Evolutionary conservation across 2,113 vertebrate species (phyloP).

Genomic region (Nibea albiflora): DNA sequence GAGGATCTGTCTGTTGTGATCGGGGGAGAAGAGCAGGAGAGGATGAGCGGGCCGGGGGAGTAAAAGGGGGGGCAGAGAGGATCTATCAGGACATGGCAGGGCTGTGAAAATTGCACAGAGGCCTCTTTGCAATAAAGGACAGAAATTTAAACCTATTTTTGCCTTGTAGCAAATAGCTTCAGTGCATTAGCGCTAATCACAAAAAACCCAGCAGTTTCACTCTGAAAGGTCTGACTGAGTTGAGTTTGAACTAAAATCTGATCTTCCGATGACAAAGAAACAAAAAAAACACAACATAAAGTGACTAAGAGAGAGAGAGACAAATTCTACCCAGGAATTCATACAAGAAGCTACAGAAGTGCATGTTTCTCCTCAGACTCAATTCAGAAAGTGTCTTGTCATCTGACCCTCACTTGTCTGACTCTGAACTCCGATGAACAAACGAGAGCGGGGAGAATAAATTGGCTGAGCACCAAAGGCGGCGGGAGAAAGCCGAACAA

Average conservation of each 20-base stretch:
- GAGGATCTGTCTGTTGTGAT: constrained; percentile 77
- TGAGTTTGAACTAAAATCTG: constrained; percentile 8
- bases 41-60: constrained; percentile 45
- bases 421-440: constrained; percentile 14
- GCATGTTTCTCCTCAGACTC: neutral
- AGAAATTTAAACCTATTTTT: constrained; percentile 52
- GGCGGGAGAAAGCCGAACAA: constrained; percentile 56
- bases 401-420: constrained; percentile 38
- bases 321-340: constrained; percentile 1
- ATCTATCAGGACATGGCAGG: constrained; percentile 58
- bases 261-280: constrained; percentile 11
- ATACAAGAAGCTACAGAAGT: neutral
- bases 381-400: constrained; percentile 22
- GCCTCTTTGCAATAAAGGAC: constrained; percentile 72
- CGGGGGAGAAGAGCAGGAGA: constrained; percentile 47
- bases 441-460: constrained; percentile 27
- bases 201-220: constrained; percentile 17
- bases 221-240: neutral
- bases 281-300: neutral
- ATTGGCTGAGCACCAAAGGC: constrained; percentile 48
- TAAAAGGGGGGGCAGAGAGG: constrained; percentile 35
- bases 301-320: neutral
- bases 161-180: constrained; percentile 48
- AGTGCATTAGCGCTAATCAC: constrained; percentile 54
- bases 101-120: constrained; percentile 73